Percentiles rank a stretch among this genome's conserved stretches.
These are phyloP conservation scores for Balearica regulorum DNA, from an alignment of 2,797 vertebrate species.

Conservation along the genomic window DNA sequence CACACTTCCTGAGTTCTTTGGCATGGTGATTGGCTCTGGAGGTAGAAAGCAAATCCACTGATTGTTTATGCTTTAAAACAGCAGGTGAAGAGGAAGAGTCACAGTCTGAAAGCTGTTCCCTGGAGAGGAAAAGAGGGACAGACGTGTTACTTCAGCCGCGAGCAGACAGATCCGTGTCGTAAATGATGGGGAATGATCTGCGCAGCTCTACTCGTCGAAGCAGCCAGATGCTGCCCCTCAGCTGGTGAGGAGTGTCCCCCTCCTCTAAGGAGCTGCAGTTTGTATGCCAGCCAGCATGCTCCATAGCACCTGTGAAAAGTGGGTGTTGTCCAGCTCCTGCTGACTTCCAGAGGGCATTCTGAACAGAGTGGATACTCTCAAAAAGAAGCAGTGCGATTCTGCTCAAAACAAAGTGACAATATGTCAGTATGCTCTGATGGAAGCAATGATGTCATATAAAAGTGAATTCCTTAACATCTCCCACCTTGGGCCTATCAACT, in stretches of 20 bases:
- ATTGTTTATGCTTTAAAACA: not conserved
- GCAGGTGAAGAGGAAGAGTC: not conserved
- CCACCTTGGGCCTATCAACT: not conserved
- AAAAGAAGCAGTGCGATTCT: not conserved
- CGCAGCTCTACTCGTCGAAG: not conserved
- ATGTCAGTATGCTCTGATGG: not conserved
- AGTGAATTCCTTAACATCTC: not conserved
- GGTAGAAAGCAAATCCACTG: not conserved
- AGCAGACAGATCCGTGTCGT: not conserved
- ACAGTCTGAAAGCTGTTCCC: not conserved
- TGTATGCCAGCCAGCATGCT: not conserved
- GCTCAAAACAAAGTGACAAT: not conserved
- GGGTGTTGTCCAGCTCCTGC: not conserved
- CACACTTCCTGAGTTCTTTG: not conserved
- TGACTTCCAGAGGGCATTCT: not conserved
- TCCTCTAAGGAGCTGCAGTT: not conserved
- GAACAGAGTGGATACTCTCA: not conserved
- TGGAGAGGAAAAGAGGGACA: not conserved
- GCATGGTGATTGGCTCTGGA: not conserved
- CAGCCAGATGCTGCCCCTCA: not conserved
- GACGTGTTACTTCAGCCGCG: not conserved
- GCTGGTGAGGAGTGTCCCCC: not conserved
- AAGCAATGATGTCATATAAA: not conserved
- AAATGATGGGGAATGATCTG: not conserved
- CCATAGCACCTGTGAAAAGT: not conserved